phyloP scores from a whole-genome alignment of 2,888 invertebrate genomes.

The Melieria omissa region DNA sequence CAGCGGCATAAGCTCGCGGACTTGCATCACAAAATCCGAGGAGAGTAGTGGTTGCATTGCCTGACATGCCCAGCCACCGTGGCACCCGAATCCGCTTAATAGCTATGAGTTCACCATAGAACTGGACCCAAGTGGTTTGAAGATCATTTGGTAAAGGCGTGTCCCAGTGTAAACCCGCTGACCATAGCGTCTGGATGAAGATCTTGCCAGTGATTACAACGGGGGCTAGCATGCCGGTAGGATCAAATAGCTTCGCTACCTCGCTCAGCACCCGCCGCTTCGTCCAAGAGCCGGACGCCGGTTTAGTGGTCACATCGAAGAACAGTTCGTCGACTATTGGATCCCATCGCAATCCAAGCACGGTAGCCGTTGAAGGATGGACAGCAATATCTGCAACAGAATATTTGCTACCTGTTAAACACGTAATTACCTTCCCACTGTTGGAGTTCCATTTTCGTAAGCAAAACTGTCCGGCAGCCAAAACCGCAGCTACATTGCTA shows the following conservation, averaged over 20 bases:
- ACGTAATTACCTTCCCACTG: not conserved
- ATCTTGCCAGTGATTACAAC: constrained; percentile 25
- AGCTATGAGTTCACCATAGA: no score
- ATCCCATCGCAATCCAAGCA: not conserved
- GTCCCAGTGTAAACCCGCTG: constrained; percentile 25
- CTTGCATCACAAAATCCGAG: constrained; percentile 26
- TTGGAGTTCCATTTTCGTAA: constrained; percentile 33
- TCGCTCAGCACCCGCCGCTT: not conserved
- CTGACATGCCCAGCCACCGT: no score
- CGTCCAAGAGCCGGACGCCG: no score
- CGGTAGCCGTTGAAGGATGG: not conserved
- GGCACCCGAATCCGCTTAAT: no score
- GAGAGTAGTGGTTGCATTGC: not conserved
- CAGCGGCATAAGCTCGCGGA: constrained; percentile 22
- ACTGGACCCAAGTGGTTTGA: not conserved
- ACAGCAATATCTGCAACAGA: not conserved
- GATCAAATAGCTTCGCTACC: no score
- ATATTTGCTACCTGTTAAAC: not conserved
- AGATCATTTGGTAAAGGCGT: not conserved
- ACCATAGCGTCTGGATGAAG: constrained; percentile 25
- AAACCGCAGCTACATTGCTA: constrained; percentile 14
- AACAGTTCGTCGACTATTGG: not conserved
- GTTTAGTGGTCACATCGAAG: not conserved
- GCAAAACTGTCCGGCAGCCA: constrained; percentile 27
- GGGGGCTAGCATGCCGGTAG: constrained; percentile 6